phyloP scores from a whole-genome alignment of 2,888 invertebrate genomes.

The Aradus depressus region DNA sequence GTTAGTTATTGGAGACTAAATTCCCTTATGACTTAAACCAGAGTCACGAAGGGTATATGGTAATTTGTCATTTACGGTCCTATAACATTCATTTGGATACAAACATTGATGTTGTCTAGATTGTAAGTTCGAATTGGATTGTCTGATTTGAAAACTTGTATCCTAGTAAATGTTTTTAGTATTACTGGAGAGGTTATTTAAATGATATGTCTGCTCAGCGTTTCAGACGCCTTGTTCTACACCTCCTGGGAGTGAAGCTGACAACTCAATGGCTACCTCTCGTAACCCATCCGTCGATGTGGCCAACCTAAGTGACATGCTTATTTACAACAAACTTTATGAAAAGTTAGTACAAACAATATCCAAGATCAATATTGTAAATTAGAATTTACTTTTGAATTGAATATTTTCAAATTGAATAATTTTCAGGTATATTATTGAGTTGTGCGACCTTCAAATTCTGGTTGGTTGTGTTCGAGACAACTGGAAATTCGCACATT shows the following conservation, averaged over 20 bases:
- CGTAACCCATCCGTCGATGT: conserved; percentile 33
- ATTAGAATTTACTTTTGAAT: background rate
- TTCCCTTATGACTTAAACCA: too few species aligned
- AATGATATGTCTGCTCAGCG: conserved; percentile 35
- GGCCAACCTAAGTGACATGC: conserved; percentile 45
- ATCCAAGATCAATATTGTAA: background rate
- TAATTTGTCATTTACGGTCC: too few species aligned
- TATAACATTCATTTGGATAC: too few species aligned
- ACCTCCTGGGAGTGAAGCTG: conserved; percentile 66
- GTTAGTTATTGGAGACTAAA: too few species aligned
- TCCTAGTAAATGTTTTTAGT: too few species aligned
- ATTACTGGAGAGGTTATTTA: too few species aligned
- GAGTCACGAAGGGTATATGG: too few species aligned
- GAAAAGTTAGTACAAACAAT: conserved; percentile 51
- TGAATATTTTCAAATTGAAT: background rate
- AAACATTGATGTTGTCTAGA: too few species aligned
- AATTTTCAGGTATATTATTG: conserved; percentile 43
- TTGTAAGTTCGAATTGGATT: too few species aligned
- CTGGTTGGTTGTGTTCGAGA: conserved; percentile 79
- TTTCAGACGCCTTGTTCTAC: conserved; percentile 81
- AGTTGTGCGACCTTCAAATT: conserved; percentile 74
- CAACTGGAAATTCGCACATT: conserved; percentile 79
- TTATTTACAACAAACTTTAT: conserved; percentile 57
- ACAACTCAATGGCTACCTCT: conserved; percentile 38
- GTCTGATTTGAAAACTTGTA: too few species aligned